These are phyloP conservation scores for Clistopyga incitator DNA, from an alignment of 2,888 invertebrate genomes.

Conservation along the genomic window DNA sequence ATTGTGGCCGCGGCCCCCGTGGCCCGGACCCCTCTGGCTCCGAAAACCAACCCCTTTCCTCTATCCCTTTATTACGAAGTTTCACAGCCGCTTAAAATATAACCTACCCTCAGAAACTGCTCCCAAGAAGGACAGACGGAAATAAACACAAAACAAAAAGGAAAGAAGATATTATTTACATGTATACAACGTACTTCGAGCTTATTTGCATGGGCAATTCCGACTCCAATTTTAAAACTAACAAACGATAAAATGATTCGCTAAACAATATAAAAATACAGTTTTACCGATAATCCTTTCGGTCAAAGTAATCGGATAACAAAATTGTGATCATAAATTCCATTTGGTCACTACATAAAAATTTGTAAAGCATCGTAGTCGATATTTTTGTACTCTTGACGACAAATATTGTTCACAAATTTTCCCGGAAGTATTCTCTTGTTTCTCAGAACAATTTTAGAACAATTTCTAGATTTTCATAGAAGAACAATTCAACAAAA, in stretches of 20 bases:
- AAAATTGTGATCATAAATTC: background rate
- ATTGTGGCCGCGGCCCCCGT: slow-evolving; percentile 79
- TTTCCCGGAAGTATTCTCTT: too few species aligned
- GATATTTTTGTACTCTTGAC: too few species aligned
- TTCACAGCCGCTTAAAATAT: slow-evolving; percentile 78
- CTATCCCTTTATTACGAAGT: slow-evolving; percentile 73
- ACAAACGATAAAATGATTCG: background rate
- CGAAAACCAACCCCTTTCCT: slow-evolving; percentile 73
- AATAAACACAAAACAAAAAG: slow-evolving; percentile 38
- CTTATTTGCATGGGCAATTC: background rate
- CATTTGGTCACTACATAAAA: background rate
- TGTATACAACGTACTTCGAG: background rate
- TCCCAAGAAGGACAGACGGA: slow-evolving; percentile 38
- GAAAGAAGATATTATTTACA: slow-evolving; percentile 8
- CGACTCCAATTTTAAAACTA: background rate
- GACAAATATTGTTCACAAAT: too few species aligned
- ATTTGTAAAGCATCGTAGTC: too few species aligned
- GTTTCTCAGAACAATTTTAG: too few species aligned
- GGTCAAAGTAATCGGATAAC: background rate
- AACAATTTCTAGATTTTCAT: too few species aligned
- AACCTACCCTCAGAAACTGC: slow-evolving; percentile 67
- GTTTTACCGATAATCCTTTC: background rate
- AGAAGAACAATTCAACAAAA: too few species aligned
- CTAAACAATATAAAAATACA: background rate
- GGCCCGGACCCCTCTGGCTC: slow-evolving; percentile 73